Evolutionary conservation across 2,888 invertebrate species (phyloP).

Genomic region (Ichneumon xanthorius): DNA sequence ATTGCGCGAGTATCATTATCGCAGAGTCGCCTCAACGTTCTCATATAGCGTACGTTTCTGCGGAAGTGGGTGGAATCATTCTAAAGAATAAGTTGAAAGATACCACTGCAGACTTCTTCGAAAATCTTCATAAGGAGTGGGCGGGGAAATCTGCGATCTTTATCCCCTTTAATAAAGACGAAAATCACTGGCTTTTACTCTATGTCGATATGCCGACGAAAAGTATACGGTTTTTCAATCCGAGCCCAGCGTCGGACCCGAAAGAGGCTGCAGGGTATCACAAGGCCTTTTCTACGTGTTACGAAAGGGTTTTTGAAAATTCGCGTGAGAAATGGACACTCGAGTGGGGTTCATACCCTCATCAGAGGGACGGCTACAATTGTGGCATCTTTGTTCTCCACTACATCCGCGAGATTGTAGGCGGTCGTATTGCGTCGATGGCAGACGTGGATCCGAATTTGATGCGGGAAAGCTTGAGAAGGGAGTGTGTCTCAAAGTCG

Average conservation of each 20-base stretch:
- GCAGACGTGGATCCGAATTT: conserved; percentile 11
- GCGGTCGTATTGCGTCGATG: too few relatives aligned
- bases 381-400: conserved; percentile 53
- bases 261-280: not conserved
- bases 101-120: not conserved
- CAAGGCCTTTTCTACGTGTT: not conserved
- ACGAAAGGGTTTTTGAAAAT: conserved; percentile 27
- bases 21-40: conserved; percentile 1
- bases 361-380: conserved; percentile 51
- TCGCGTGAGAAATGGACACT: conserved; percentile 14
- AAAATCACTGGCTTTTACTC: conserved; percentile 4
- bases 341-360: conserved; percentile 18
- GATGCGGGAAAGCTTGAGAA: conserved; percentile 27
- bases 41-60: not conserved
- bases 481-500: conserved; percentile 27
- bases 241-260: not conserved
- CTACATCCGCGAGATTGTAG: conserved; percentile 38
- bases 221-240: conserved; percentile 5
- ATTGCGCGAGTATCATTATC: conserved; percentile 19
- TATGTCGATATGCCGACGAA: not conserved
- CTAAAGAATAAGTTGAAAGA: not conserved
- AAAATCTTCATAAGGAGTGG: not conserved
- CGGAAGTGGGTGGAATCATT: not conserved
- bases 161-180: conserved; percentile 2
- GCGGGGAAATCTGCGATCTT: conserved; percentile 11